Percentiles rank a stretch among this genome's conserved stretches.
These are phyloP conservation scores for Gibbula magus DNA, from an alignment of 2,888 invertebrate genomes.

Conservation along the genomic window DNA sequence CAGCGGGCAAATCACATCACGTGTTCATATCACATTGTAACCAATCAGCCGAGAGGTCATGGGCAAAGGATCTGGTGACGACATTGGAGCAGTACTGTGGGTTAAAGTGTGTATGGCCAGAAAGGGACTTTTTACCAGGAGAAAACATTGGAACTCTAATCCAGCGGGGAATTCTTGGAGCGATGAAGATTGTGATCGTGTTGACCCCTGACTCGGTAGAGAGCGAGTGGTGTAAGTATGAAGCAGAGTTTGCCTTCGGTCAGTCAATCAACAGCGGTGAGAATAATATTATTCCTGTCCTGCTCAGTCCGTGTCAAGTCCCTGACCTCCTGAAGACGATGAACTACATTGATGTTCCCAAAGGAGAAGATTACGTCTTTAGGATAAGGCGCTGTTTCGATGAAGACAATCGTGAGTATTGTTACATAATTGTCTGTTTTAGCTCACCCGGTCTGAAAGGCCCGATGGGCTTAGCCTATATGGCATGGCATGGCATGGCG, in stretches of 20 bases:
- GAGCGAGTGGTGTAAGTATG: not conserved
- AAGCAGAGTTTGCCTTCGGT: not conserved
- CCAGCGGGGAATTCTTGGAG: not conserved
- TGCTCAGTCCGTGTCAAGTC: not conserved
- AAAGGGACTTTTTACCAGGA: not conserved
- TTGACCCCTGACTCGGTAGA: not conserved
- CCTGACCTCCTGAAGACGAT: not conserved
- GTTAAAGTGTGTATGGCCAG: not conserved
- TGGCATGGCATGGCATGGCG: no score
- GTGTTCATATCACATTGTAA: not conserved
- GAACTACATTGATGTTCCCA: not conserved
- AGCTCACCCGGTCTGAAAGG: no score
- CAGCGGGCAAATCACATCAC: not conserved
- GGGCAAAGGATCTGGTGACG: not conserved
- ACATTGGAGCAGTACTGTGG: not conserved
- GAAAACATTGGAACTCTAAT: not conserved
- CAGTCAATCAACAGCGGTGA: not conserved
- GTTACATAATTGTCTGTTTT: no score
- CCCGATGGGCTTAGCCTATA: no score
- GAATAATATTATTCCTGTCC: not conserved
- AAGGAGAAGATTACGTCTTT: not conserved
- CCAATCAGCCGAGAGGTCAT: not conserved
- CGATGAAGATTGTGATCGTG: not conserved
- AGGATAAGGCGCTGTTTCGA: not conserved
- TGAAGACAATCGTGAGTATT: no score